phyloP scores from a whole-genome alignment of 2,888 invertebrate species.

The Automeris io region DNA sequence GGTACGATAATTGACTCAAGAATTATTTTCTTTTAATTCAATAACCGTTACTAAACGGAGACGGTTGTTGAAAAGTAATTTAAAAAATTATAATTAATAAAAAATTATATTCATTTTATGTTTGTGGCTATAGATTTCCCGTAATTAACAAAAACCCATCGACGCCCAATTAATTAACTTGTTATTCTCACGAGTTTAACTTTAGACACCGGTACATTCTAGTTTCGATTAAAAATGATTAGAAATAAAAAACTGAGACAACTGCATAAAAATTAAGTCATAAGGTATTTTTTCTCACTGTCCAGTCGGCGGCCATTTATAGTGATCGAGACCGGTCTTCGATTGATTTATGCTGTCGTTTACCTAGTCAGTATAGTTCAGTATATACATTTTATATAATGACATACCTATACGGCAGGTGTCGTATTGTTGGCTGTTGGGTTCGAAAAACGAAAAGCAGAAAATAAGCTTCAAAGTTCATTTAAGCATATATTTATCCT shows the following conservation, averaged over 20 bases:
- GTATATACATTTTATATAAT: constrained; percentile 9
- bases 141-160: too few relatives aligned
- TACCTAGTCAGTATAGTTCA: constrained; percentile 6
- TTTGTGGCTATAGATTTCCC: too few relatives aligned
- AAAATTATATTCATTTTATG: too few relatives aligned
- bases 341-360: constrained; percentile 12
- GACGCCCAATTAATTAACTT: too few relatives aligned
- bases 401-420: not conserved
- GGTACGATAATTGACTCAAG: too few relatives aligned
- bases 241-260: constrained; percentile 2
- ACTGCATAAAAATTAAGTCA: constrained; percentile 6
- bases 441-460: not conserved
- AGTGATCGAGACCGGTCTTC: constrained; percentile 9
- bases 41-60: too few relatives aligned
- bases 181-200: too few relatives aligned
- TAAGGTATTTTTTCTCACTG: constrained; percentile 6
- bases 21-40: too few relatives aligned
- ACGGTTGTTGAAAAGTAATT: too few relatives aligned
- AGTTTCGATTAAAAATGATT: not conserved
- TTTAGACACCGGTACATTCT: not conserved
- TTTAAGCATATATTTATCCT: too few relatives aligned
- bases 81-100: too few relatives aligned
- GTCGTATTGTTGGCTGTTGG: constrained; percentile 1
- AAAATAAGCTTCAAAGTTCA: not conserved
- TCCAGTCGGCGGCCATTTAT: constrained; percentile 9